Conservation (phyloP, 2,797 vertebrate species). For the Gymnoscopelus microlampas region DNA sequence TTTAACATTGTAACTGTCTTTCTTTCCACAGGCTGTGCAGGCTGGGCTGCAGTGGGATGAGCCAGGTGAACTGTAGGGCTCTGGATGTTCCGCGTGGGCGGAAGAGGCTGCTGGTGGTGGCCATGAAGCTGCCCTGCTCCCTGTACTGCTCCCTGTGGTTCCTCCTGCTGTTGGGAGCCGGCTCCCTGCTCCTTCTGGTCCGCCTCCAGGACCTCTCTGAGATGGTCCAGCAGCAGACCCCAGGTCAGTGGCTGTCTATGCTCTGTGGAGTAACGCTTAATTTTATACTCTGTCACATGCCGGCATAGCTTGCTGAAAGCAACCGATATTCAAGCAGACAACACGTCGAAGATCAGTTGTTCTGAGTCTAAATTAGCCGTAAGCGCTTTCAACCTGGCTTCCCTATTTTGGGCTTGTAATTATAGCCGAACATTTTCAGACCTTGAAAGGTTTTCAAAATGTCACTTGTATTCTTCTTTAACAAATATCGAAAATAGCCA, state of each 20-base stretch:
- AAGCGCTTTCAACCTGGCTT: no score
- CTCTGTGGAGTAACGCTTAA: not conserved
- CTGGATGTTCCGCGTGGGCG: constrained; percentile 42
- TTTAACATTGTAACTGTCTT: not conserved
- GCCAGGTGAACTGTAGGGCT: constrained; percentile 40
- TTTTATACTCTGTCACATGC: no score
- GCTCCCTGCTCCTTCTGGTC: constrained; percentile 86
- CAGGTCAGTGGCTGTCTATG: constrained; percentile 78
- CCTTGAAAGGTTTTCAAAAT: no score
- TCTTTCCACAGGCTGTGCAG: constrained; percentile 26
- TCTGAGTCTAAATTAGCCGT: no score
- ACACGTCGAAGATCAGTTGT: no score
- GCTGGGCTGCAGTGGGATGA: constrained; percentile 42
- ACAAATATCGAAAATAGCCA: no score
- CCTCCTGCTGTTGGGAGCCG: constrained; percentile 86
- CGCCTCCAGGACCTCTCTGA: constrained; percentile 86
- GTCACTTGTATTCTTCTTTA: no score
- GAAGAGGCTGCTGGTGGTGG: constrained; percentile 54
- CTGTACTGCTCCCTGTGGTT: constrained; percentile 82
- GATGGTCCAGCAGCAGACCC: constrained; percentile 74
- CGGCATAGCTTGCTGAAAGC: no score
- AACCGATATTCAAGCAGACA: no score
- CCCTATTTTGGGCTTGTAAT: no score
- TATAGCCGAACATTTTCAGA: no score
- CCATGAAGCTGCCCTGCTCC: constrained; percentile 81